These are phyloP conservation scores for Latrodectus hesperus DNA, from an alignment of 2,888 invertebrate genomes.

Conservation along the genomic window DNA sequence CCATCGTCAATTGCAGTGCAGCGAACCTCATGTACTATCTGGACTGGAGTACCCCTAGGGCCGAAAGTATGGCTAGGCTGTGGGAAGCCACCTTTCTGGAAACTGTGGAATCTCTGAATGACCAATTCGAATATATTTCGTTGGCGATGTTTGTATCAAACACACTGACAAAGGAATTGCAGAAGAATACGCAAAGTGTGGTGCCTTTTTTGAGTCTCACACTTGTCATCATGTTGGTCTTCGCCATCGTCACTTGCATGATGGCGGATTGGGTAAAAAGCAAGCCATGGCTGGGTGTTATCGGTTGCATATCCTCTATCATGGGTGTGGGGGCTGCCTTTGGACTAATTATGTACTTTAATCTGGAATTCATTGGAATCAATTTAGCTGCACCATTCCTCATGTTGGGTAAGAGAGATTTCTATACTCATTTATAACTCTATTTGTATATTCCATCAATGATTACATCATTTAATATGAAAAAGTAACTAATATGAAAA, in stretches of 20 bases:
- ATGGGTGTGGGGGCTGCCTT: slow-evolving; percentile 94
- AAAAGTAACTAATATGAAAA: no score
- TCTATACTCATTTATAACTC: background rate
- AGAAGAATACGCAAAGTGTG: slow-evolving; percentile 89
- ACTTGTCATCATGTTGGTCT: slow-evolving; percentile 88
- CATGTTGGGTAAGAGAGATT: slow-evolving; percentile 87
- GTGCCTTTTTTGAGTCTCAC: slow-evolving; percentile 80
- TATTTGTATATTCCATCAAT: no score
- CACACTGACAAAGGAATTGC: slow-evolving; percentile 92
- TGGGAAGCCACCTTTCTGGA: slow-evolving; percentile 92
- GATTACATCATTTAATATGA: no score
- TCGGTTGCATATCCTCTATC: slow-evolving; percentile 92
- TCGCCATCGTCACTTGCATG: slow-evolving; percentile 90
- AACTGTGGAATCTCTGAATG: slow-evolving; percentile 79
- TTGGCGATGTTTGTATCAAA: slow-evolving; percentile 90
- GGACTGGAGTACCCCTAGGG: slow-evolving; percentile 74
- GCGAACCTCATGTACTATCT: slow-evolving; percentile 93
- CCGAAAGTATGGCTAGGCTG: slow-evolving; percentile 82
- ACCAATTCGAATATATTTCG: slow-evolving; percentile 86
- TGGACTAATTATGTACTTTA: slow-evolving; percentile 91
- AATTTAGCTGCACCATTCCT: slow-evolving; percentile 95
- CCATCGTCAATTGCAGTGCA: slow-evolving; percentile 87
- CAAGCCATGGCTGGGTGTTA: slow-evolving; percentile 92
- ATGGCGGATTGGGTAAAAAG: slow-evolving; percentile 95
- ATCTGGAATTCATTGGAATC: slow-evolving; percentile 93